Evolutionary conservation across 2,797 vertebrate species (phyloP).

Genomic region (Micrastur ruficollis): DNA sequence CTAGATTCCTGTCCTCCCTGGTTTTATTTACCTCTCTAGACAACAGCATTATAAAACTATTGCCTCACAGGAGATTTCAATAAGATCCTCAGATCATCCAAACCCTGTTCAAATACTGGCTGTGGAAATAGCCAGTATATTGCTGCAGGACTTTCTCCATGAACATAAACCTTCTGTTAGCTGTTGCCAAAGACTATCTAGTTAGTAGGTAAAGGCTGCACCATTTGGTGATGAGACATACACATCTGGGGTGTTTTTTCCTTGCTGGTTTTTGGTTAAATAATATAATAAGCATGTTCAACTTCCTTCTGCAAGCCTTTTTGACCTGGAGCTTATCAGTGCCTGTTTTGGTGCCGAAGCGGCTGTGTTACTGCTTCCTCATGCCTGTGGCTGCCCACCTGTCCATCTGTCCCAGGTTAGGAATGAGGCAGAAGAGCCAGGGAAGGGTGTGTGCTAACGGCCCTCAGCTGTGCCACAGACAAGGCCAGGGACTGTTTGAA

Average conservation of each 20-base stretch:
- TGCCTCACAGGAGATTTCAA: not conserved
- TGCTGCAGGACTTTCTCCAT: not conserved
- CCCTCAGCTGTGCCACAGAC: accelerated
- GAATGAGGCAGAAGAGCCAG: not conserved
- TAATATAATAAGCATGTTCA: not conserved
- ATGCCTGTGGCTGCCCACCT: not conserved
- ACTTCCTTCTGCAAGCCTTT: not conserved
- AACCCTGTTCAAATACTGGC: not conserved
- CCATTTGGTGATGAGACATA: not conserved
- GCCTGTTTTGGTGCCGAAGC: accelerated
- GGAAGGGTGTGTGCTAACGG: accelerated
- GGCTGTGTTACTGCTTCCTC: not conserved
- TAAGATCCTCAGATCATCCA: not conserved
- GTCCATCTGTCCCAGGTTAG: not conserved
- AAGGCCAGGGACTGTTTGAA: not conserved
- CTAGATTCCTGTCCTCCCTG: not conserved
- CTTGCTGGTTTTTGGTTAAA: not conserved
- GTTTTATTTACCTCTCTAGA: not conserved
- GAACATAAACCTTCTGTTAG: not conserved
- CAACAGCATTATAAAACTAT: not conserved
- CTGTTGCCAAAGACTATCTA: not conserved
- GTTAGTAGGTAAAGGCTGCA: not conserved
- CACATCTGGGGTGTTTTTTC: not conserved
- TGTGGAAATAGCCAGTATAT: not conserved
- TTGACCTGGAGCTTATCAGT: not conserved